These are phyloP conservation scores for Cathartes aura DNA, from an alignment of 2,113 vertebrate species.

Conservation along the genomic window DNA sequence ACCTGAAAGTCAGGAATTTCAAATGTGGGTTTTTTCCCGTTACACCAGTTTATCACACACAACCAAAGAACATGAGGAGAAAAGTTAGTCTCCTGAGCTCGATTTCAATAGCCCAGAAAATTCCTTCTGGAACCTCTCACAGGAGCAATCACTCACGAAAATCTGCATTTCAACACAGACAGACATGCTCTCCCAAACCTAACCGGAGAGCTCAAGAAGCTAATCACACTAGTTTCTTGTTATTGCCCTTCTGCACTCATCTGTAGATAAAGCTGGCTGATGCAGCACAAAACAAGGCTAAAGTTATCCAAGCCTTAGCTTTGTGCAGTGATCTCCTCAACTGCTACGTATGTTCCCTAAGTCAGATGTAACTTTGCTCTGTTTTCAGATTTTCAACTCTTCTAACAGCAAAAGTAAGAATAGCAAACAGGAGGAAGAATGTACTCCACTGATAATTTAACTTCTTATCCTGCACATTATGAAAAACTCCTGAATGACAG, in stretches of 20 bases:
- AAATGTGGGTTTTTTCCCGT: fast-evolving
- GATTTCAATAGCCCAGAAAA: neutral
- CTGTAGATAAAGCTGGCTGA: neutral
- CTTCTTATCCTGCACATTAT: neutral
- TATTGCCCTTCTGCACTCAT: neutral
- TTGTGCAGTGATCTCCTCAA: neutral
- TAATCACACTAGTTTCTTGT: neutral
- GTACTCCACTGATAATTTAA: neutral
- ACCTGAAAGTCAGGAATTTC: neutral
- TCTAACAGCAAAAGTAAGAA: neutral
- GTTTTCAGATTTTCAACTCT: neutral
- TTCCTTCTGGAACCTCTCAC: neutral
- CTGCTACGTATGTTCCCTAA: neutral
- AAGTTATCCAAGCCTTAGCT: neutral
- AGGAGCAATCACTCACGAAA: neutral
- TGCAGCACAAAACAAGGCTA: neutral
- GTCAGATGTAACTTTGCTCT: neutral
- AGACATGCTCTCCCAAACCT: neutral
- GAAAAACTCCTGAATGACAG: neutral
- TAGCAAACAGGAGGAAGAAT: neutral
- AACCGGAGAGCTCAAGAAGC: neutral
- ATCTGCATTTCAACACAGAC: neutral
- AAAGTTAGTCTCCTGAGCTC: neutral
- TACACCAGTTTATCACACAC: neutral
- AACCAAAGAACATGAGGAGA: neutral